Base-by-base conservation (phyloP, 2,888 invertebrate genomes). In the Macrosiphum euphorbiae region DNA sequence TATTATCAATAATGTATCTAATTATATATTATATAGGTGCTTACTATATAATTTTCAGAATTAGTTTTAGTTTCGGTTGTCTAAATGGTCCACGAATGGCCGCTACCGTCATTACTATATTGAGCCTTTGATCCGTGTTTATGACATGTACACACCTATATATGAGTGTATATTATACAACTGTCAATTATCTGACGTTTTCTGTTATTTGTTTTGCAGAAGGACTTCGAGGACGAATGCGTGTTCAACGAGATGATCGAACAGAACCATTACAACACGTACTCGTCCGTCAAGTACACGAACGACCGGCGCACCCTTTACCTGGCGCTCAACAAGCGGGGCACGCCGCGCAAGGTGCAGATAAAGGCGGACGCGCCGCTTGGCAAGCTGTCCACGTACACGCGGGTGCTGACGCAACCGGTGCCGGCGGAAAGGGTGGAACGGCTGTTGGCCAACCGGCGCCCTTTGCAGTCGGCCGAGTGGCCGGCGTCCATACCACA, bases 181-280 rank as follows among this genome's bases (percentile, higher is more conserved):
- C 7, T 35, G 28, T 86, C 4, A 28, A 7, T 4, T 4, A n/a
- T n/a, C n/a, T 47, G 28, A 86, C 28, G 28, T 26, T 28, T 47
- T 55, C 4, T 41, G n/a, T 86, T n/a, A 55, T 52, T 26, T 89
- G 88, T 94, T 94, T 94, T 94, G 95, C 98, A 98, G 98, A 97
- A 97, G 96, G 97, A 97, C 96, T 98, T 97, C 96, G 97, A 97
- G 96, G 97, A 97, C 96, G 97, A 98, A 95, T 98, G 98, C 96
- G 97, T 98, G 96, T 98, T 98, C 97, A 98, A 98, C 96, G 98
- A 98, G 96, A 97, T 97, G 96, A 97, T 98, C 96, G 98, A 97
- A 96, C 97, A 97, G 96, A 97, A 98, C 96, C 97, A 98, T 96
- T 98, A 98, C 96, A 98, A 98, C 96, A 98, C 98, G 94, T 98